A percentile compares a stretch with the other conserved stretches of the same genome.
These are phyloP conservation scores for Xenops minutus DNA, from an alignment of 2,797 vertebrate species.

Conservation along the genomic window DNA sequence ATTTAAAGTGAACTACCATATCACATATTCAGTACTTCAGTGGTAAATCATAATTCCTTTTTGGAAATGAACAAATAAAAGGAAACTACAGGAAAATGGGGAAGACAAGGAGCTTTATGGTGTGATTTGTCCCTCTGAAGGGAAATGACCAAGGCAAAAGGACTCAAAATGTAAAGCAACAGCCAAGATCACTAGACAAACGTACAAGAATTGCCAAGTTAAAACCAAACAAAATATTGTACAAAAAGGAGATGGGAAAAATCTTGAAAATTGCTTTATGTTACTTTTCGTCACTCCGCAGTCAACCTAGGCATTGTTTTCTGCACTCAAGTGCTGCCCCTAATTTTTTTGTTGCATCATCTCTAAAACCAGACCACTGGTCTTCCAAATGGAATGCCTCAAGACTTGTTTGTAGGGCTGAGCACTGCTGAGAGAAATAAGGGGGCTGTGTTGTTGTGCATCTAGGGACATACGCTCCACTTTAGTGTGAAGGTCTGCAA, in stretches of 20 bases:
- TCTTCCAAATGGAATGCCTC: neutral
- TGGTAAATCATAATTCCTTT: neutral
- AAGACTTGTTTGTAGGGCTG: neutral
- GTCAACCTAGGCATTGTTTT: neutral
- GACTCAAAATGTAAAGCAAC: neutral
- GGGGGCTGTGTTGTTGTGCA: neutral
- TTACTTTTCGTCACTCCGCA: neutral
- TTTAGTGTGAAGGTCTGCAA: neutral
- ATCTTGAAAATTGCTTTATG: neutral
- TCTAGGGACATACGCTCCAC: neutral
- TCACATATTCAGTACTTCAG: neutral
- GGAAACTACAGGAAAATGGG: neutral
- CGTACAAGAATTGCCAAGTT: neutral
- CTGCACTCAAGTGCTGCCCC: neutral
- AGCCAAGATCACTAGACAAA: neutral
- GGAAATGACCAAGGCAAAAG: neutral
- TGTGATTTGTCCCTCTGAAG: neutral
- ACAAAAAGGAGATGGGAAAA: neutral
- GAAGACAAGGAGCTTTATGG: neutral
- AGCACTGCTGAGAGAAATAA: rapidly evolving
- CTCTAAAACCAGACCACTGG: neutral
- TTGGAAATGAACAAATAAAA: neutral
- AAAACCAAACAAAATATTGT: neutral
- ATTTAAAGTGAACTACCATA: neutral
- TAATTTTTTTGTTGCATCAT: neutral